phyloP scores from a whole-genome alignment of 2,888 invertebrate species.

The Platynereis dumerilii region DNA sequence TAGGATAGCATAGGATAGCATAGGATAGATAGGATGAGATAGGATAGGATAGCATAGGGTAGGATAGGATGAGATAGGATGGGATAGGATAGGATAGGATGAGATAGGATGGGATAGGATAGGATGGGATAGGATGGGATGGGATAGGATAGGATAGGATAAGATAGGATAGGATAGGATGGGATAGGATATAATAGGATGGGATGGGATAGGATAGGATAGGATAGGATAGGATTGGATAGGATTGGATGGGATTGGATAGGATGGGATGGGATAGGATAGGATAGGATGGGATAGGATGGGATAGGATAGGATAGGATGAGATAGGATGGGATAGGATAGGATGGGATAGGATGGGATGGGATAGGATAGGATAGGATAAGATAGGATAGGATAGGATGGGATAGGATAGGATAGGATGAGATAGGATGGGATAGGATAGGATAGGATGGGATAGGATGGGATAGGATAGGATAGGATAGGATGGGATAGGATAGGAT shows the following conservation, averaged over 20 bases:
- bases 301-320: constrained; percentile 2
- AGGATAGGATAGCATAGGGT: constrained; percentile 10
- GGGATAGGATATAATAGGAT: no score
- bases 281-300: constrained; percentile 2
- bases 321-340: not conserved
- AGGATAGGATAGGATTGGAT: constrained; percentile 2
- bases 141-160: constrained; percentile 14
- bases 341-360: constrained; percentile 8
- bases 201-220: no score
- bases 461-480: constrained; percentile 12
- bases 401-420: constrained; percentile 11
- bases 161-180: constrained; percentile 12
- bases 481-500: constrained; percentile 11
- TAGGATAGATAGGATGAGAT: constrained; percentile 8
- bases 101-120: constrained; percentile 9
- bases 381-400: constrained; percentile 16
- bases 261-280: constrained; percentile 1
- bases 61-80: constrained; percentile 13
- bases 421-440: constrained; percentile 9
- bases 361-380: constrained; percentile 11
- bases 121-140: constrained; percentile 9
- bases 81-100: constrained; percentile 15
- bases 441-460: constrained; percentile 12
- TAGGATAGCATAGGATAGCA: not conserved
- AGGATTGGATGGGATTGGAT: no score